Percentiles rank a stretch among this genome's conserved stretches.
Evolutionary conservation across 2,113 vertebrate species (phyloP).

Genomic region (Nycticryphes semicollaris): DNA sequence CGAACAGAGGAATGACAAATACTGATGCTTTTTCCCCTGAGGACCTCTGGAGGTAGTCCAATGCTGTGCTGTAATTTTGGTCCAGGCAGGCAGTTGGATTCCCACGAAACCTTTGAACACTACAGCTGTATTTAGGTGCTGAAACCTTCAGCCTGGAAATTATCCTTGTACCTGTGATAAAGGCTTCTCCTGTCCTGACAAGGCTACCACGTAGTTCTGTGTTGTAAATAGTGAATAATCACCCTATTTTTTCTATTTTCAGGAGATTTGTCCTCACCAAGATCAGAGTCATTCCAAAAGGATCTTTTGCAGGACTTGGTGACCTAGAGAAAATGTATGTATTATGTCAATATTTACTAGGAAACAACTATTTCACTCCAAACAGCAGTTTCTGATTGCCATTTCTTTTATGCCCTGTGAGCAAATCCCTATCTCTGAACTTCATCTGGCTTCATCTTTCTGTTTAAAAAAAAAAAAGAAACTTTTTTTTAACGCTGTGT

Average conservation of each 20-base stretch:
- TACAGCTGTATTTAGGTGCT: not conserved
- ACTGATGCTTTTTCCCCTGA: not conserved
- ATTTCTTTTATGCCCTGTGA: not conserved
- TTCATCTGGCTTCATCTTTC: not conserved
- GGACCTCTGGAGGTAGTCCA: not conserved
- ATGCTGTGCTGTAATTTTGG: not conserved
- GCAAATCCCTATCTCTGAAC: not conserved
- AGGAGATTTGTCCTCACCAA: constrained; percentile 83
- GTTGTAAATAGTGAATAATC: not conserved
- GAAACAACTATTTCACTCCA: not conserved
- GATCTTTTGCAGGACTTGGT: constrained; percentile 76
- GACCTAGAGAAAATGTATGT: constrained; percentile 85
- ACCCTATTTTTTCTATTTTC: constrained; percentile 62
- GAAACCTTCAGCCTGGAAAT: not conserved
- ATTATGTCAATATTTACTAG: not conserved
- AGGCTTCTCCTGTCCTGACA: not conserved
- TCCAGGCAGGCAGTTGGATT: not conserved
- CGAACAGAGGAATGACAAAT: not conserved
- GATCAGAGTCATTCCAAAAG: constrained; percentile 76
- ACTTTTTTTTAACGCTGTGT: not conserved
- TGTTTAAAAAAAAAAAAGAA: not conserved
- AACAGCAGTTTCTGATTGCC: not conserved
- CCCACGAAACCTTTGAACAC: not conserved
- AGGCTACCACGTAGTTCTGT: rapidly evolving
- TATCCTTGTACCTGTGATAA: not conserved